Evolutionary conservation across 2,888 invertebrate species (phyloP), one percentile per base, ranked within the genome.

Genomic region (Acheta domesticus): DNA sequence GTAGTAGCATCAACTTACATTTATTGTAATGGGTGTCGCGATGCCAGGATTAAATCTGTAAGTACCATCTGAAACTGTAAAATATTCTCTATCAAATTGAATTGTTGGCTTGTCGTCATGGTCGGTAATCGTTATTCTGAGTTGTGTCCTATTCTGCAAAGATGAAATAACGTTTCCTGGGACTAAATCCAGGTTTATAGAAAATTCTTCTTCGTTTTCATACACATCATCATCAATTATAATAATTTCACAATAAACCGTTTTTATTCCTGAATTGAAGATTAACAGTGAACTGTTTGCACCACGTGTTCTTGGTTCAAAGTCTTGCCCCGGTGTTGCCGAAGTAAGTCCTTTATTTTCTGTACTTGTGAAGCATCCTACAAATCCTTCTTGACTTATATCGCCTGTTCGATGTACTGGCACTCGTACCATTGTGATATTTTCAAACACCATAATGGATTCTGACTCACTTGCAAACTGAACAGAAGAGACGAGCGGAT

Each of bases 341-440:
- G 36, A 36, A 5, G 36, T 1, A 36, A 36, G 8, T 36, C 1
- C 36, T 36, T 36, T 36, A 73, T n/a, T 78, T 11, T 23, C 20
- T 36, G 62, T 19, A 12, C 21, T n/a, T n/a, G 78, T 78, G 78
- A n/a, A 78, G n/a, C 78, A 78, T 11, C 20, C 73, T 19, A 78
- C 78, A 8, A 73, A 36, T 36, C 73, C 62, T 36, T 78, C 78
- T 49, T 62, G 48, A 48, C 20, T 20, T 23, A 78, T 4, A 20
- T 78, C 78, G n/a, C 78, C 78, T 20, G 36, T 49, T 4, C 78
- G 78, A 8, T 62, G n/a, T 3, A 78, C 78, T 73, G 78, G 78
- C 12, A 78, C 20, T 3, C 19, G 74, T 14, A 78, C 11, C 12
- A 49, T 8, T 12, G 36, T 36, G 36, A 0, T 36, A 23, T 74